Evolutionary conservation across 1,140 invertebrate genomes (phyloP).

Genomic region (Andrena cerasifolii): DNA sequence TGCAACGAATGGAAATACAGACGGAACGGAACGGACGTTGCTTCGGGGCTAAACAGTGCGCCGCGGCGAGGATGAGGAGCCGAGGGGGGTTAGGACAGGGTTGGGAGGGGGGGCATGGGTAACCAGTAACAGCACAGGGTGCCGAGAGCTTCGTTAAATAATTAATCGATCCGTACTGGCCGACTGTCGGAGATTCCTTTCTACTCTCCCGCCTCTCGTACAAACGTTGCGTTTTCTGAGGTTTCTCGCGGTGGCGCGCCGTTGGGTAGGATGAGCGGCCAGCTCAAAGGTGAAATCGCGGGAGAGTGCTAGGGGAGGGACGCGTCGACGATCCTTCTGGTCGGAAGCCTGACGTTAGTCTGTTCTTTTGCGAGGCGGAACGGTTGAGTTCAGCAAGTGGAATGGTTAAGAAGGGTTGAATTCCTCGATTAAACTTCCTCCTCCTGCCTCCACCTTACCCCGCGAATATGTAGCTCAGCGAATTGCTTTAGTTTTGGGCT

Average conservation of each 20-base stretch:
- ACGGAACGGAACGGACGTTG: conserved; percentile 44
- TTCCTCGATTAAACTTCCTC: neutral
- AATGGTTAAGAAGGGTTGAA: neutral
- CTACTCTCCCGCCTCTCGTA: conserved; percentile 22
- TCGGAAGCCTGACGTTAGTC: neutral
- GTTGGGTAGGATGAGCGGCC: neutral
- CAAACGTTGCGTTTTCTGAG: conserved; percentile 48
- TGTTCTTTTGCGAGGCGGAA: neutral
- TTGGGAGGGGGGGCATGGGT: neutral
- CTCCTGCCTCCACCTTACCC: neutral
- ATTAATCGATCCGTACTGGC: conserved; percentile 45
- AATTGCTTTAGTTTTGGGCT: neutral
- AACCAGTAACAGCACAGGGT: conserved; percentile 28
- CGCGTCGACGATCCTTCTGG: neutral
- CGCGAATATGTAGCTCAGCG: neutral
- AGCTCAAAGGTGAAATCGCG: conserved; percentile 35
- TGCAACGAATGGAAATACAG: conserved; percentile 35
- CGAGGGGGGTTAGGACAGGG: neutral
- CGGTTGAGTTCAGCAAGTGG: neutral
- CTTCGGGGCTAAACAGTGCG: conserved; percentile 44
- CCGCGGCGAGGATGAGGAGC: conserved; percentile 5
- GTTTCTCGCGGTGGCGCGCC: neutral
- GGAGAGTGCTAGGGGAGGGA: too few species aligned
- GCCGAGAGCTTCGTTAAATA: conserved; percentile 56
- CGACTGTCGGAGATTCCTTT: conserved; percentile 38